phyloP scores from a whole-genome alignment of 2,888 invertebrate genomes.

The Gerosis bhagava region DNA sequence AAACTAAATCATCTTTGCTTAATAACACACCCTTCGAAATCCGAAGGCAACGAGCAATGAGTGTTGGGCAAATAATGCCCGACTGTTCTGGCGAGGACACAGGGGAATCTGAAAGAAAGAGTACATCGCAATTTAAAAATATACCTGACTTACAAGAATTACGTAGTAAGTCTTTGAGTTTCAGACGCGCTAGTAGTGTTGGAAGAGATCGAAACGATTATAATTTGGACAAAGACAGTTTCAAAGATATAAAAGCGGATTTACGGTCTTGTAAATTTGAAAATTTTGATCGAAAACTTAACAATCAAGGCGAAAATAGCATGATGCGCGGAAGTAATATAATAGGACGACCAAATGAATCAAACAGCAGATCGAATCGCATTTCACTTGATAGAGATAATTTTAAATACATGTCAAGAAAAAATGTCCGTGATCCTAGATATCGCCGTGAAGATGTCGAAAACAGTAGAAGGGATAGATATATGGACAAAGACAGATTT shows the following conservation, averaged over 20 bases:
- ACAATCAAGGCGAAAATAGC: too few relatives aligned
- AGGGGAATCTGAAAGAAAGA: too few relatives aligned
- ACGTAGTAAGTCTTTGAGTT: too few relatives aligned
- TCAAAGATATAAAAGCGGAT: constrained; percentile 65
- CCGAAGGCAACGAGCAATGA: constrained; percentile 59
- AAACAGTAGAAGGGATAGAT: constrained; percentile 33
- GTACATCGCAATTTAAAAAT: too few relatives aligned
- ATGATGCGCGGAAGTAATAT: too few relatives aligned
- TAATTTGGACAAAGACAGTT: constrained; percentile 42
- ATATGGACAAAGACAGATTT: constrained; percentile 34
- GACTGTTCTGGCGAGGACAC: constrained; percentile 1
- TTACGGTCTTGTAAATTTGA: constrained; percentile 50
- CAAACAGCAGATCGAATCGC: too few relatives aligned
- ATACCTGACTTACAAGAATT: too few relatives aligned
- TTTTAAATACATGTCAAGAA: constrained; percentile 49
- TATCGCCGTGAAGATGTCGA: constrained; percentile 43
- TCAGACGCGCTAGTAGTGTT: constrained; percentile 60
- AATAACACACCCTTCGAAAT: constrained; percentile 44
- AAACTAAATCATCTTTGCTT: constrained; percentile 35
- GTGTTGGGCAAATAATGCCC: constrained; percentile 58
- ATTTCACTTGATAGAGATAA: too few relatives aligned
- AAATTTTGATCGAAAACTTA: neutral
- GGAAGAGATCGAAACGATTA: constrained; percentile 47
- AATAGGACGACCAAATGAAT: too few relatives aligned
- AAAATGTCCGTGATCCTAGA: constrained; percentile 61